phyloP scores from a whole-genome alignment of 92 coral and sea anemone genomes.

The Anthopleura xanthogrammica region DNA sequence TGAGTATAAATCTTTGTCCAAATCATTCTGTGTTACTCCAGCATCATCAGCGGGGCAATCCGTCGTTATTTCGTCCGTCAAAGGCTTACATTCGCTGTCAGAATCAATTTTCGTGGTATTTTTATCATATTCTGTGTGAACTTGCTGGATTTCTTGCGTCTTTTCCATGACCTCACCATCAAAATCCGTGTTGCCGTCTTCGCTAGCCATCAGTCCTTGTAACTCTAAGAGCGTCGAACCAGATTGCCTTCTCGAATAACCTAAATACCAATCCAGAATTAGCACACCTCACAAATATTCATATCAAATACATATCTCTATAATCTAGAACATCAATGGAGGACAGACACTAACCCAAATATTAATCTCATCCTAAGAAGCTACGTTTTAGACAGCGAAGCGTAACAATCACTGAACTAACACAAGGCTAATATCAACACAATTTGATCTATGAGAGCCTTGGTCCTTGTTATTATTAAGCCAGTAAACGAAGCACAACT shows the following conservation, averaged over 20 bases:
- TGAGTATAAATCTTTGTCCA: background rate
- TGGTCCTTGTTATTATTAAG: background rate
- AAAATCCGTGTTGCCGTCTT: background rate
- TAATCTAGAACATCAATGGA: background rate
- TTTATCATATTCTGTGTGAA: background rate
- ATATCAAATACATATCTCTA: background rate
- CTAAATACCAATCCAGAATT: background rate
- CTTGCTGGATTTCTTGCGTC: background rate
- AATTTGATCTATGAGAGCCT: background rate
- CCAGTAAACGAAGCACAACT: slow-evolving; percentile 5
- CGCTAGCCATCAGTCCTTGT: background rate
- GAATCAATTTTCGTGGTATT: background rate
- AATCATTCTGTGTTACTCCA: background rate
- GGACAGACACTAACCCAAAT: background rate
- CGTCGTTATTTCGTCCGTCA: background rate
- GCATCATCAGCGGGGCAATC: background rate
- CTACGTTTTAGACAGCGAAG: slow-evolving; percentile 4
- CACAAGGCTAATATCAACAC: background rate
- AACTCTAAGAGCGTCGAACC: background rate
- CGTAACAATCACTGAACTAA: background rate
- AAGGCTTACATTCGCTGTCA: background rate
- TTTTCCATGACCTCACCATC: background rate
- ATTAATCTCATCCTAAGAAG: background rate
- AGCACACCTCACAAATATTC: background rate
- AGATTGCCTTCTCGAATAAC: background rate